Evolutionary conservation across 2,888 invertebrate genomes (phyloP).

Genomic region (Drosophila mayaguana): DNA sequence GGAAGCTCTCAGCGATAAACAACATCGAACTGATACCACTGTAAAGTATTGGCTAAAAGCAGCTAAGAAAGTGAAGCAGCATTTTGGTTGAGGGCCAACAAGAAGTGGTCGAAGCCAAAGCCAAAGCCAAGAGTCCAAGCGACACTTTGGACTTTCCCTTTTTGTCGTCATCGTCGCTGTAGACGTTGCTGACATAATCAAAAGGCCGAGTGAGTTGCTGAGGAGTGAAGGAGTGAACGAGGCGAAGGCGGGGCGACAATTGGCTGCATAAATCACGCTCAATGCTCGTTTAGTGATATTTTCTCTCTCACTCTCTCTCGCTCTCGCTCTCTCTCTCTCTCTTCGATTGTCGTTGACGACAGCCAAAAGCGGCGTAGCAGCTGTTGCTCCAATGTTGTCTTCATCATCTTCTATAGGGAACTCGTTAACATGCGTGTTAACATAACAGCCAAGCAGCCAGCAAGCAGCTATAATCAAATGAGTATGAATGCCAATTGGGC

Average conservation of each 20-base stretch:
- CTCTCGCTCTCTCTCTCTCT: conserved; percentile 39
- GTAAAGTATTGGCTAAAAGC: conserved; percentile 56
- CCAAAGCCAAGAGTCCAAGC: conserved; percentile 24
- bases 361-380: not conserved
- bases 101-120: conserved; percentile 13
- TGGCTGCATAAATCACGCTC: conserved; percentile 56
- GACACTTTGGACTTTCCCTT: conserved; percentile 71
- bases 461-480: too few relatives aligned
- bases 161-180: conserved; percentile 53
- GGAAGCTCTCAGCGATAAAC: conserved; percentile 47
- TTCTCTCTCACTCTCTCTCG: conserved; percentile 24
- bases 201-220: conserved; percentile 35
- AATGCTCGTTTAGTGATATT: conserved; percentile 43
- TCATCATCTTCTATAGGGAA: conserved; percentile 32
- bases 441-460: conserved; percentile 33
- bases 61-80: conserved; percentile 58
- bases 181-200: conserved; percentile 67
- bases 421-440: conserved; percentile 68
- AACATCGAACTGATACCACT: conserved; percentile 23
- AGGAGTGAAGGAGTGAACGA: conserved; percentile 14
- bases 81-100: conserved; percentile 48
- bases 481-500: too few relatives aligned
- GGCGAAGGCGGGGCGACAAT: conserved; percentile 41
- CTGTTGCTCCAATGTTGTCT: conserved; percentile 26
- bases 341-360: conserved; percentile 39